Base-by-base conservation (phyloP, 2,797 vertebrate species). In the Gambelia wislizenii region DNA sequence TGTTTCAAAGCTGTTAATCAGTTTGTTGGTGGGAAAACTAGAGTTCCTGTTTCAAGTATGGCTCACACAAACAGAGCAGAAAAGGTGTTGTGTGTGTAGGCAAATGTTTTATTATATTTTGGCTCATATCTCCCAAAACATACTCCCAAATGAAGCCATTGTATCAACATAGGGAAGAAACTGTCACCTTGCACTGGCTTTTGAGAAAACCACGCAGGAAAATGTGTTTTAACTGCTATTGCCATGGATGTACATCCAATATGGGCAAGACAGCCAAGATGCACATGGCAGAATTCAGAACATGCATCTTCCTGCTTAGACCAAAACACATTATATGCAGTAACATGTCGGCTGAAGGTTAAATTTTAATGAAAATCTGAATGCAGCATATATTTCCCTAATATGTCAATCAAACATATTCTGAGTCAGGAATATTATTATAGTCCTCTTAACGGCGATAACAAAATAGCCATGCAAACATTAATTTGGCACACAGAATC, bases 221-320 rank as follows among this genome's bases (percentile, higher is more conserved):
- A 85, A 74, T 54, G 36, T 39, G 56, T 59, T n/a, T 86, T 89
- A 90, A 84, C 16, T 69, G 72, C 87, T 84, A 82, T 18, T 49
- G 67, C 18, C 78, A 88, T 87, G 69, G 80, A 49, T 87, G 49
- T 87, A 70, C 86, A 39, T 27, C 52, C 39, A 12, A 30, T 59
- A 59, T 5, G 56, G 1, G 16, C 4, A 59, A 59, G 56, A 59
- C 16, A 59, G 18, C 20, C 56, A 22, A 59, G 56, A 59, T 77
- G 77, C 0, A 7, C 4, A 12, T 33, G 47, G 72, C 72, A 42
- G 1, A 1, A 86, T 47, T 76, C 54, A 76, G 87, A 49, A 36
- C 20, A 3, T 83, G 25, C 27, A 64, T 18, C 81, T 47, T 33
- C 14, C 42, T 67, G 9, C 36, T 61, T 47, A 47, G 10, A 47